phyloP scores from a whole-genome alignment of 2,888 invertebrate species.

The Cephalotes varians region DNA sequence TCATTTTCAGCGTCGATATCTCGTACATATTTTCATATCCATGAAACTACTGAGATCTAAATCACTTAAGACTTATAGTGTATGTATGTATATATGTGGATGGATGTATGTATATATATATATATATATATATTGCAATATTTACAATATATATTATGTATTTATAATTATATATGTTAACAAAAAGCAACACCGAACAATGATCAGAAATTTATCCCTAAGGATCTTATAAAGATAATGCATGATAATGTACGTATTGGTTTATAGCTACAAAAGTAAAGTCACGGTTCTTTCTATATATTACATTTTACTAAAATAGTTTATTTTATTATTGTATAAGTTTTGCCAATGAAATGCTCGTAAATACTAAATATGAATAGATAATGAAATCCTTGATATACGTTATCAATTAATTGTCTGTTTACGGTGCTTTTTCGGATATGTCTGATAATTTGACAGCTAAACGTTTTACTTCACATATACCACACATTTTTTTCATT shows the following conservation, averaged over 20 bases:
- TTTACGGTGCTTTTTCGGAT: constrained; percentile 1
- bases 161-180: constrained; percentile 45
- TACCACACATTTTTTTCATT: not conserved
- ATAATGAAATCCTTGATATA: constrained; percentile 25
- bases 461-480: constrained; percentile 32
- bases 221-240: constrained; percentile 27
- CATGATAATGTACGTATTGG: constrained; percentile 29
- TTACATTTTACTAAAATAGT: constrained; percentile 60
- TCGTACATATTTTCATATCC: constrained; percentile 42
- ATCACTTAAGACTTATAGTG: constrained; percentile 39
- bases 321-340: constrained; percentile 41
- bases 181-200: constrained; percentile 38
- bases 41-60: constrained; percentile 29
- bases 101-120: not conserved
- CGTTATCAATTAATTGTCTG: constrained; percentile 22
- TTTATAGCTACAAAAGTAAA: constrained; percentile 55
- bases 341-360: constrained; percentile 41
- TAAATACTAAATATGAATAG: constrained; percentile 39
- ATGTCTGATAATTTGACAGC: constrained; percentile 40
- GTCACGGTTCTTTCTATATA: constrained; percentile 39
- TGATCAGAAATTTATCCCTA: constrained; percentile 35
- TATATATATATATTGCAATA: constrained; percentile 22
- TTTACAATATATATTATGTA: constrained; percentile 44
- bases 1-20: constrained; percentile 31
- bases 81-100: constrained; percentile 25